A percentile compares a stretch with the other conserved stretches of the same genome.
Conservation (phyloP, 2,888 invertebrate genomes). For the Cordilura impudica region DNA sequence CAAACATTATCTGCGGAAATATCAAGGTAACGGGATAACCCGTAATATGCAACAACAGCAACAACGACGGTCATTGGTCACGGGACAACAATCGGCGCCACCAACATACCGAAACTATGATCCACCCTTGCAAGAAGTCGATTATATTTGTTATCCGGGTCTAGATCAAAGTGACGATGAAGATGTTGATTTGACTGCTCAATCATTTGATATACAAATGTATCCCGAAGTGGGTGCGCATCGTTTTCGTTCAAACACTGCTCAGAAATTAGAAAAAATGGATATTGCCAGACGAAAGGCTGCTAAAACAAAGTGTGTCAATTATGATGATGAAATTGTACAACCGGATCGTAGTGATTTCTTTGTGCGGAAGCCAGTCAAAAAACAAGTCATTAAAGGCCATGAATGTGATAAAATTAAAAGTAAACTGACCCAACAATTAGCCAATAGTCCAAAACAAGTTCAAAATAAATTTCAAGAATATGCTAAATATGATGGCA, state of each 20-base stretch:
- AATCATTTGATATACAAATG: slow-evolving; percentile 88
- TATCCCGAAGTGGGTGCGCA: slow-evolving; percentile 82
- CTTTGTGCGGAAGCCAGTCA: slow-evolving; percentile 69
- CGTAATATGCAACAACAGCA: slow-evolving; percentile 31
- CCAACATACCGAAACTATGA: slow-evolving; percentile 61
- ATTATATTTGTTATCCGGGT: slow-evolving; percentile 85
- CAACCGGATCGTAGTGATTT: slow-evolving; percentile 71
- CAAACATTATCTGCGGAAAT: slow-evolving; percentile 80
- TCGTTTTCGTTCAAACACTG: slow-evolving; percentile 90
- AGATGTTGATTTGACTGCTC: slow-evolving; percentile 83
- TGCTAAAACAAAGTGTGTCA: slow-evolving; percentile 82
- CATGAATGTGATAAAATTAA: slow-evolving; percentile 59
- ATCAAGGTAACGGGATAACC: slow-evolving; percentile 67
- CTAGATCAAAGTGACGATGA: slow-evolving; percentile 88
- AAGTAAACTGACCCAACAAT: slow-evolving; percentile 86
- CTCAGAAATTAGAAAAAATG: slow-evolving; percentile 92
- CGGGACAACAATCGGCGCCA: slow-evolving; percentile 32
- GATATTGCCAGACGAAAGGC: slow-evolving; percentile 90
- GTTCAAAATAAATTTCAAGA: slow-evolving; percentile 92
- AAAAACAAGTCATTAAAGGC: neutral
- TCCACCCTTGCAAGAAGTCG: slow-evolving; percentile 73
- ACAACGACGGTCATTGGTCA: slow-evolving; percentile 44
- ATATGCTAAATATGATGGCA: slow-evolving; percentile 95
- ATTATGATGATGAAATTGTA: slow-evolving; percentile 72
- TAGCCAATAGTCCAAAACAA: slow-evolving; percentile 86